Evolutionary conservation across 2,797 vertebrate genomes (phyloP).

Genomic region (Leuciscus waleckii): DNA sequence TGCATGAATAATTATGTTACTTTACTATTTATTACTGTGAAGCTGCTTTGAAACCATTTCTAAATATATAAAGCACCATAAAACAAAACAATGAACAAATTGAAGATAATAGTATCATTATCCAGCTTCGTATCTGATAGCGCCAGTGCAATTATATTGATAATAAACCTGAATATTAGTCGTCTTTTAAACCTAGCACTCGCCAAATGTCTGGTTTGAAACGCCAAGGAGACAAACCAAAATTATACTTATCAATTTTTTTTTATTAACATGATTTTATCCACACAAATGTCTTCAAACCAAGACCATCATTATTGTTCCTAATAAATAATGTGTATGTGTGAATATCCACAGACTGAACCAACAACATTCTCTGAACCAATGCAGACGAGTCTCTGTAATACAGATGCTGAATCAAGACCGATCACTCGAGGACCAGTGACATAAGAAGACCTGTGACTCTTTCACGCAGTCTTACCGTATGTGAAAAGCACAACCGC

Average conservation of each 20-base stretch:
- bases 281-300: not conserved
- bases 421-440: not conserved
- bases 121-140: too few relatives aligned
- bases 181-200: not conserved
- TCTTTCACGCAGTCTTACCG: not conserved
- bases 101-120: too few relatives aligned
- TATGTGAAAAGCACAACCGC: conserved; percentile 6
- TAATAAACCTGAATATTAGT: not conserved
- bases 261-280: not conserved
- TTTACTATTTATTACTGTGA: too few relatives aligned
- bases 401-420: not conserved
- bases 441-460: not conserved
- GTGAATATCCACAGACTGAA: not conserved
- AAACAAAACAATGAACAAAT: too few relatives aligned
- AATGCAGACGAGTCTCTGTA: not conserved
- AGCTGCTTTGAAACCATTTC: too few relatives aligned
- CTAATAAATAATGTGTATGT: not conserved
- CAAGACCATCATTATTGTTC: not conserved
- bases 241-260: not conserved
- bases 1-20: too few relatives aligned
- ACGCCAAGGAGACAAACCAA: not conserved
- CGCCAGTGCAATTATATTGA: not conserved
- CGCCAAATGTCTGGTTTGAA: not conserved
- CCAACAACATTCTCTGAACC: not conserved
- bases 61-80: too few relatives aligned